Evolutionary conservation across 2,888 invertebrate genomes (phyloP).

Genomic region (Pterostichus niger): DNA sequence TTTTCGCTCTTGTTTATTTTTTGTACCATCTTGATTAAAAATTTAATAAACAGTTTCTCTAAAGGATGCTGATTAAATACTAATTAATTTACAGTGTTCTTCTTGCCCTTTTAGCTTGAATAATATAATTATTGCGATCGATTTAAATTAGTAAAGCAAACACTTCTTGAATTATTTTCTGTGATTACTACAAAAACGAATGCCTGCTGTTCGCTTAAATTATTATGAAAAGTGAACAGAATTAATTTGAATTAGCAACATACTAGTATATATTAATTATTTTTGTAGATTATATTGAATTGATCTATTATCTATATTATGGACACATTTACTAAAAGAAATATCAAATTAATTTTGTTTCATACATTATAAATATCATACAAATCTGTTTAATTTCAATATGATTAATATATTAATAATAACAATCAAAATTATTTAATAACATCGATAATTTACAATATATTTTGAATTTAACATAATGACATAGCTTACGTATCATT

Average conservation of each 20-base stretch:
- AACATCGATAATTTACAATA: no score
- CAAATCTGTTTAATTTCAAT: no score
- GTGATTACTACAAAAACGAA: not conserved
- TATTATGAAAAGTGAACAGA: constrained; percentile 6
- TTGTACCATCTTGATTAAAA: constrained; percentile 12
- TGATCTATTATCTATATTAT: no score
- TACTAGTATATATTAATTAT: no score
- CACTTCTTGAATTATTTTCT: not conserved
- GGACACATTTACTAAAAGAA: no score
- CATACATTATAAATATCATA: no score
- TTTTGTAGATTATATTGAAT: no score
- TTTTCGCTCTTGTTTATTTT: not conserved
- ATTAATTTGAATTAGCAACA: not conserved
- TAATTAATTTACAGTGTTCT: not conserved
- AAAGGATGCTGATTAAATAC: not conserved
- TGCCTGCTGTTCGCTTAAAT: not conserved
- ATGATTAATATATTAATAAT: no score
- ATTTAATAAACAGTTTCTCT: not conserved
- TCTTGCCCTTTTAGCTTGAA: not conserved
- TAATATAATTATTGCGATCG: constrained; percentile 6
- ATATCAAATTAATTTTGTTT: no score
- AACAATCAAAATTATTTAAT: no score
- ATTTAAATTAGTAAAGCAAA: constrained; percentile 13
- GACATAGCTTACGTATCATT: no score
- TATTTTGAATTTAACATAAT: no score